Base-by-base conservation (phyloP, 1,140 invertebrate species). In the Akabosia matsudoensis region DNA sequence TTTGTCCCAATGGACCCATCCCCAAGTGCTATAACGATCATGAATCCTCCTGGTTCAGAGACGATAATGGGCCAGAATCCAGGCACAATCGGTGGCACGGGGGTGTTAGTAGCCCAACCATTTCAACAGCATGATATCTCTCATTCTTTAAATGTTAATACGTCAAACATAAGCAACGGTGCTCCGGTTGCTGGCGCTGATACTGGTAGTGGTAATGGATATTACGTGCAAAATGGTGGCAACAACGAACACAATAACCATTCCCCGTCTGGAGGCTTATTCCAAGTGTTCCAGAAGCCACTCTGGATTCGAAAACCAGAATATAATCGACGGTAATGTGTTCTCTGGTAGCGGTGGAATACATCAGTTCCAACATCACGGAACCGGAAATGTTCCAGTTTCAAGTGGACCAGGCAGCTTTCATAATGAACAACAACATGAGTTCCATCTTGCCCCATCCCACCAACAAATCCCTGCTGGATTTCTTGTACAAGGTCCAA, bases 361-460 rank as follows among this genome's bases (percentile, higher is more conserved):
- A 4, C n/a, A 7, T 18, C 37, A 67, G 22, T 30, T 67, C 3
- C 61, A 2, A 7, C 61, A 7, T 10, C 18, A 7, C 28, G 30
- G 26, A 14, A 30, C 61, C 24, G 54, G 24, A 13, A 67, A 67
- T 30, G 31, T 28, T 67, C 26, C 26, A 31, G 28, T 67, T 67
- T 24, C 61, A 22, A 30, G 24, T 13, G 4, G 28, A 24, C 61
- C 61, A 67, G 10, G 18, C 33, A 72, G 26, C 26, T 45, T 34
- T 45, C 37, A 7, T 14, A 72, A 18, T 3, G 18, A 72, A 72
- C 70, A 72, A 45, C 70, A 72, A 1, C 37, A 72, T 4, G 26
- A 70, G 67, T 51, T 51, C 4, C 70, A 72, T n/a, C n/a, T n/a
- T n/a, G 70, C 70, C 33, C 30, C 70, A 72, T 34, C 70, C 22